Evolutionary conservation across 2,888 invertebrate species (phyloP), one percentile per base, ranked within the genome.

Genomic region (Psylliodes chrysocephalus): DNA sequence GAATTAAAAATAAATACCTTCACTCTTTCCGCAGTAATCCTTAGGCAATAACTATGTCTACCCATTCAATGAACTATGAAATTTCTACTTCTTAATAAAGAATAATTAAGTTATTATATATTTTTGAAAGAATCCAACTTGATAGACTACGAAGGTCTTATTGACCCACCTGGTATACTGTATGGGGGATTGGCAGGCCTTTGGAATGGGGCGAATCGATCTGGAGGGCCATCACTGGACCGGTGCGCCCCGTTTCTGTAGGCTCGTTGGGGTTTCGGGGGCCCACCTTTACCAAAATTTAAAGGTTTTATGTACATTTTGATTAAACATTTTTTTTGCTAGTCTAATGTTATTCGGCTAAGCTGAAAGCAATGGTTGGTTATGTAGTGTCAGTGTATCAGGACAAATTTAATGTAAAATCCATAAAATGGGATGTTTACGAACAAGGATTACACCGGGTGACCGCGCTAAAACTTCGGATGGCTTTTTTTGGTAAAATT

Each of bases 261-360:
- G 78, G 85, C 85, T 78, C 87, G 84, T 79, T 86, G 85, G 77
- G 87, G 87, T 83, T 87, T 87, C 78, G 86, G 86, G 80, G 87
- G 87, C 78, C 85, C 85, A 82, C 81, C 82, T 82, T 81, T 71
- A 7, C 14, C 56, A 60, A 63, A 61, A 63, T 38, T 53, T 62
- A 54, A 35, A 52, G 35, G 33, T 28, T 53, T 42, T 19, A 10
- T 35, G 12, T 46, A 35, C 25, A 7, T 17, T 22, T 60, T 14
- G n/a, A 30, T 33, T 3, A 40, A 25, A 2, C n/a, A 2, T n/a
- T 38, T 15, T 6, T 38, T 33, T 6, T 38, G n/a, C n/a, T 51
- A 30, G 18, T n/a, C 54, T 17, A 54, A 54, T 7, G 5, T 38
- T 38, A 35, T 7, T 18, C 7, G 15, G 14, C 8, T 22, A 59